Conservation (phyloP, 2,113 vertebrate species). For the Mystacornis crossleyi region DNA sequence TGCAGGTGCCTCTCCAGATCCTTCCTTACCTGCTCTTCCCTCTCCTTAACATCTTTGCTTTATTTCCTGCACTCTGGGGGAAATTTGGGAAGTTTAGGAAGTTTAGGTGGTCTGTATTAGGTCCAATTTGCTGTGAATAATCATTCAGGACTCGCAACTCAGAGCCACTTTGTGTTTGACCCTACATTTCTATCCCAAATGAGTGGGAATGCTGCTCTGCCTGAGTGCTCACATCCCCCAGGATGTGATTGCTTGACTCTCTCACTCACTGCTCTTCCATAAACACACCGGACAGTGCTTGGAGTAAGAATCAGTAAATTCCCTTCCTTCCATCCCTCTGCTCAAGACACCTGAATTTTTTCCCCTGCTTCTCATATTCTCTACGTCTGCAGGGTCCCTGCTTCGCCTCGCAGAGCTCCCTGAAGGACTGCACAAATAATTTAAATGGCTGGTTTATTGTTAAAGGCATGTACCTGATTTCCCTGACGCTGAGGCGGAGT, state of each 20-base stretch:
- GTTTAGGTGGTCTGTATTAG: background rate
- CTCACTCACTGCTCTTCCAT: background rate
- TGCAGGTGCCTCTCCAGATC: background rate
- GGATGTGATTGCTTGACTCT: background rate
- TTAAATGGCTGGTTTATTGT: slow-evolving; percentile 47
- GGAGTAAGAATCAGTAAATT: background rate
- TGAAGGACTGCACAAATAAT: slow-evolving; percentile 20
- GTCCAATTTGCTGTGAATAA: background rate
- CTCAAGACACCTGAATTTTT: background rate
- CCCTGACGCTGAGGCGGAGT: background rate
- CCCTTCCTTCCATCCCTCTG: background rate
- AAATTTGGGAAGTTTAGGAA: background rate
- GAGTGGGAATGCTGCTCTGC: background rate
- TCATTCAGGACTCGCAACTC: accelerated
- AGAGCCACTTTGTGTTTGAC: background rate
- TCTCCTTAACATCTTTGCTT: background rate
- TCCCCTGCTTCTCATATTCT: background rate
- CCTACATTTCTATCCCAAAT: background rate
- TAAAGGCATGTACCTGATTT: slow-evolving; percentile 53
- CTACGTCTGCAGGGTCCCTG: background rate
- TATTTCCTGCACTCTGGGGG: background rate
- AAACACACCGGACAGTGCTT: background rate
- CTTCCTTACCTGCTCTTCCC: background rate
- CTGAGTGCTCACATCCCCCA: background rate
- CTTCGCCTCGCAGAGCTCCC: background rate